Conservation (phyloP, 2,113 vertebrate species). For the Parotia lawesii region DNA sequence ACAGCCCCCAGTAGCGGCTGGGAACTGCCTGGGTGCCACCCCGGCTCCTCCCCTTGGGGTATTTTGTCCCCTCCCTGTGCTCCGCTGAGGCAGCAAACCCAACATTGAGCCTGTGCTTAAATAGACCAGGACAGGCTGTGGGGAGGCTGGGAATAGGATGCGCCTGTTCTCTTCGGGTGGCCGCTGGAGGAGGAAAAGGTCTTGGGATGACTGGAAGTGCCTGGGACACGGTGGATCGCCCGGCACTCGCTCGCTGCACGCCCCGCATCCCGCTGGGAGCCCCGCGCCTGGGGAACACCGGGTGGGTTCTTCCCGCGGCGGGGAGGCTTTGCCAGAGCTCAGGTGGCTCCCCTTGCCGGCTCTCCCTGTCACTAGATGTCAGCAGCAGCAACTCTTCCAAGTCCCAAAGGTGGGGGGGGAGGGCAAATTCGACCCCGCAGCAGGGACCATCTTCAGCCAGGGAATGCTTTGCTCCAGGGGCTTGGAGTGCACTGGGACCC, state of each 20-base stretch:
- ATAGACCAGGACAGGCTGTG: fast-evolving
- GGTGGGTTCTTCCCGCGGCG: neutral
- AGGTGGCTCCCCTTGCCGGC: neutral
- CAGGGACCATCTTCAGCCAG: too few relatives aligned
- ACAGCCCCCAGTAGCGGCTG: neutral
- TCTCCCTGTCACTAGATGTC: conserved; percentile 54
- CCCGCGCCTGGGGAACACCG: neutral
- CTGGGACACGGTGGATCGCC: neutral
- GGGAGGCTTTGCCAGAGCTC: neutral
- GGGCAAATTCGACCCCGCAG: neutral
- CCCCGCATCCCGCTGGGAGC: neutral
- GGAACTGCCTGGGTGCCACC: neutral
- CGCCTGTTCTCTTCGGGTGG: fast-evolving
- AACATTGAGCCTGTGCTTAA: neutral
- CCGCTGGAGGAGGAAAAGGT: neutral
- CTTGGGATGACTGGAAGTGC: neutral
- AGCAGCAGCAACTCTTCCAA: conserved; percentile 12
- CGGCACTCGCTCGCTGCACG: neutral
- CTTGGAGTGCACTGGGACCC: neutral
- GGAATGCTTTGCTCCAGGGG: neutral
- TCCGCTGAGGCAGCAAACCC: neutral
- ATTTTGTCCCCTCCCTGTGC: neutral
- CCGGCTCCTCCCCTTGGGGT: neutral
- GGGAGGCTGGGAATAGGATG: neutral
- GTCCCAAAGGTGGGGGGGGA: neutral